phyloP scores from a whole-genome alignment of 92 coral and sea anemone species.

The Epizoanthus rinbou region DNA sequence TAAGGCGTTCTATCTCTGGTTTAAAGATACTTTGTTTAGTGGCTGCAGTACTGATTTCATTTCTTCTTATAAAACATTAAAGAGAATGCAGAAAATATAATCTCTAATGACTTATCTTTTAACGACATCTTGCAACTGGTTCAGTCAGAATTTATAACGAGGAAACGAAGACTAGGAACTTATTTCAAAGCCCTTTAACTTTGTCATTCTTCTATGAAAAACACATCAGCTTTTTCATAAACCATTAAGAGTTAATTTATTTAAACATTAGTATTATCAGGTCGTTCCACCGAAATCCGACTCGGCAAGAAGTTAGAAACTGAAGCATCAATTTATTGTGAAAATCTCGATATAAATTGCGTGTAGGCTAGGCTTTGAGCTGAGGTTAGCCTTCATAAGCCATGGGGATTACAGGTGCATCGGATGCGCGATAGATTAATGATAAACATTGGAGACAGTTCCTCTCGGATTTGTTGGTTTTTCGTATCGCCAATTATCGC shows the following conservation, averaged over 20 bases:
- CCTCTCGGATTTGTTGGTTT: constrained; percentile 26
- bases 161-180: background rate
- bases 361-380: no score
- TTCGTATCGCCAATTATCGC: constrained; percentile 31
- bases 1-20: no score
- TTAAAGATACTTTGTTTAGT: background rate
- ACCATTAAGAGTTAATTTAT: background rate
- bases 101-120: constrained; percentile 4
- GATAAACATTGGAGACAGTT: constrained; percentile 3
- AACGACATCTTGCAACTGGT: background rate
- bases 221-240: no score
- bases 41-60: background rate
- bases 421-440: background rate
- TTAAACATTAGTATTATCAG: background rate
- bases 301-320: background rate
- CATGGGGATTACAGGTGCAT: no score
- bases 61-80: constrained; percentile 45
- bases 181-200: background rate
- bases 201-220: background rate
- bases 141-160: background rate
- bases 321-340: background rate
- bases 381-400: no score
- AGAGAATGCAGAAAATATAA: background rate
- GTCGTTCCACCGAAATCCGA: background rate
- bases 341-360: no score